Conservation (phyloP, 2,797 vertebrate species). For the Micromesistius poutassou region DNA sequence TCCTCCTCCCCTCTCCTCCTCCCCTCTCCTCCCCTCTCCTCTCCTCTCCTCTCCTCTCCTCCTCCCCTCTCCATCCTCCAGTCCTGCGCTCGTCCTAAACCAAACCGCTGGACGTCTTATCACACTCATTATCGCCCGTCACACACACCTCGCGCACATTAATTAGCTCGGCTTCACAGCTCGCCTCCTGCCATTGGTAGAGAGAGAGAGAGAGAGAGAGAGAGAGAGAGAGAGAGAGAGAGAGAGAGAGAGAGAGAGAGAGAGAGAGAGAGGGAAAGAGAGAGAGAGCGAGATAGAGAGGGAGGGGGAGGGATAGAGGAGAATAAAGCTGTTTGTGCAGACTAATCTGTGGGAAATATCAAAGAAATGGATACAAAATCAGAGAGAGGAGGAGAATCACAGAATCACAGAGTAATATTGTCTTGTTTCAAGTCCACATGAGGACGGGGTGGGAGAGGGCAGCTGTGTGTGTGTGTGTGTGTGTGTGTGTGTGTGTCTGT, state of each 20-base stretch:
- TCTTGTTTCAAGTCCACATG: neutral
- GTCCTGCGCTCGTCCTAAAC: neutral
- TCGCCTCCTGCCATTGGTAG: slow-evolving; percentile 3
- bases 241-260: neutral
- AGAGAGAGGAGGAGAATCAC: neutral
- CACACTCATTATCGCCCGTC: slow-evolving; percentile 44
- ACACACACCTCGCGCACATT: slow-evolving; percentile 41
- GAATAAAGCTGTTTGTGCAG: slow-evolving; percentile 27
- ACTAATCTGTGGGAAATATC: slow-evolving; percentile 4
- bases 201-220: neutral
- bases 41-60: slow-evolving; percentile 37
- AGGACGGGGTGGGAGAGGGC: slow-evolving; percentile 18
- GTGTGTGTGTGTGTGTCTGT: neutral
- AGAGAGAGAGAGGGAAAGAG: neutral
- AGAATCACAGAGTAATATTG: neutral
- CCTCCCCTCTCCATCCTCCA: slow-evolving; percentile 47
- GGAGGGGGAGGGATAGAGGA: neutral
- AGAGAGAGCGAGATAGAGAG: neutral
- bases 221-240: neutral
- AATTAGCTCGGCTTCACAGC: slow-evolving; percentile 46
- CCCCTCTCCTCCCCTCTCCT: slow-evolving; percentile 45
- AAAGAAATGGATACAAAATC: neutral
- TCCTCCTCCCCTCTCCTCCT: too few species aligned
- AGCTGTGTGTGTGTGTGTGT: neutral
- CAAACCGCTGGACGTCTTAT: slow-evolving; percentile 54